Evolutionary conservation across 2,888 invertebrate genomes (phyloP), one percentile per base, ranked within the genome.

Genomic region (Drosophila birchii): DNA sequence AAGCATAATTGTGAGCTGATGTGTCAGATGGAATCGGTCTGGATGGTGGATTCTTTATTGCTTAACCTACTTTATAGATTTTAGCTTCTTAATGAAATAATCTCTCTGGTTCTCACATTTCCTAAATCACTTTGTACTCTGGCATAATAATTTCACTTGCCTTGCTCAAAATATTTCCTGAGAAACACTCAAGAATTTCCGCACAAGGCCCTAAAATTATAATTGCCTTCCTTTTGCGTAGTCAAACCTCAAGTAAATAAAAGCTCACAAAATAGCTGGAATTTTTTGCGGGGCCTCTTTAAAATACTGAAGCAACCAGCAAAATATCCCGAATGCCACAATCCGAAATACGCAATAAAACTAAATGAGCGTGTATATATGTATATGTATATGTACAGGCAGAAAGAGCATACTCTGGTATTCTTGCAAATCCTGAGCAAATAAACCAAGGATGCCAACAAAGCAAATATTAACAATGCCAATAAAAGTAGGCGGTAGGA

Each of bases 401-500:
- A 44, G 29, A 29, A 26, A 23, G 41, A 36, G 69, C 32, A 49
- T 45, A 16, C 29, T 44, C 44, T 66, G 66, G 67, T 68, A 58
- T 66, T 63, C 58, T 78, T 74, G 75, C 64, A 73, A 72, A 63
- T 76, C 74, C 67, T 59, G 54, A 47, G 56, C 56, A 79, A 75
- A 81, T 79, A 81, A 85, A 87, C 78, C 81, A 87, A 68, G 75
- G 49, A 67, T 55, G 67, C 51, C 55, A 59, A 45, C 64, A 66
- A 74, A 78, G 82, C 82, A 83, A 87, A 83, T 88, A 83, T 81
- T 85, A 88, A 82, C 88, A 88, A 82, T 72, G 76, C 88, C 88
- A 83, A 88, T 88, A 88, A 83, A 79, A 78, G 70, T 57, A 64
- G 75, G 68, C 51, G n/a, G 49, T 29, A 23, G n/a, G 47, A 29